phyloP scores from a whole-genome alignment of 2,113 vertebrate genomes.

The Osmerus mordax region DNA sequence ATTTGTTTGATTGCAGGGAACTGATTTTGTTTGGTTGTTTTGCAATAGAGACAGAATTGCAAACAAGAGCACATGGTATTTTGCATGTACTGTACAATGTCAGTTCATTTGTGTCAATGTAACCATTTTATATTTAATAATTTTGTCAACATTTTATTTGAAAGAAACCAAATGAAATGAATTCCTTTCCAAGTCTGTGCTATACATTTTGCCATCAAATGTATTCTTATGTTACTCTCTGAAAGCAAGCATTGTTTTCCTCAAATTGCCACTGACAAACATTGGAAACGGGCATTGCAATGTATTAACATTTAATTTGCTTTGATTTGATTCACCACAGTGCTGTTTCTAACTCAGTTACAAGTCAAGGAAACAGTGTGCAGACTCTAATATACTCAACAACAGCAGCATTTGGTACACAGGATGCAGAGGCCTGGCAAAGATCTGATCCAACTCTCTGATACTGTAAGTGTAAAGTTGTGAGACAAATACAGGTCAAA shows the following conservation, averaged over 20 bases:
- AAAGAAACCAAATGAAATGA: background rate
- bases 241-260: slow-evolving; percentile 3
- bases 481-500: too few relatives aligned
- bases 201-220: background rate
- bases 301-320: too few relatives aligned
- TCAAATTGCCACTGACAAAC: slow-evolving; percentile 5
- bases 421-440: too few relatives aligned
- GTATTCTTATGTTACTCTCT: background rate
- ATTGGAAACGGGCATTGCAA: background rate
- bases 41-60: too few relatives aligned
- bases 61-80: too few relatives aligned
- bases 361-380: background rate
- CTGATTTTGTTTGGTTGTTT: too few relatives aligned
- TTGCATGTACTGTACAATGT: background rate
- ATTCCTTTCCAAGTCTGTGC: slow-evolving; percentile 1
- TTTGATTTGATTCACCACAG: too few relatives aligned
- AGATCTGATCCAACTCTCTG: too few relatives aligned
- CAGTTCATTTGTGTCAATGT: background rate
- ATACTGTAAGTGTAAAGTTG: too few relatives aligned
- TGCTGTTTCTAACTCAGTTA: too few relatives aligned
- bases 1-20: background rate
- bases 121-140: slow-evolving; percentile 1
- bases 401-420: too few relatives aligned
- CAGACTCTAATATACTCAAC: too few relatives aligned
- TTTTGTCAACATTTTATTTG: slow-evolving; percentile 12